phyloP scores from a whole-genome alignment of 1,140 invertebrate species.

The Drosophila leontia region DNA sequence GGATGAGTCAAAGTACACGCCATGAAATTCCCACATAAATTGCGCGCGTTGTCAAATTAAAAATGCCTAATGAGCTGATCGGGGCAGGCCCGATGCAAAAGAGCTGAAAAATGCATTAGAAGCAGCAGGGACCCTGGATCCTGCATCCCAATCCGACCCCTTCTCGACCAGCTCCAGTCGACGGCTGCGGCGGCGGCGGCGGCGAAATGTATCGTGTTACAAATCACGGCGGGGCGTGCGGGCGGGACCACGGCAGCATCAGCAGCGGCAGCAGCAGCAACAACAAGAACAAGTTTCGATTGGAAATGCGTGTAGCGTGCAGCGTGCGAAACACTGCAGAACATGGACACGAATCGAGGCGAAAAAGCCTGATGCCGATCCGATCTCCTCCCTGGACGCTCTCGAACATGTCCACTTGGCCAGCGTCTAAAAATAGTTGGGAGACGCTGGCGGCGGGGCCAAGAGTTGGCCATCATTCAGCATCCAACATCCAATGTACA shows the following conservation, averaged over 20 bases:
- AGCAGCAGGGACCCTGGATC: constrained; percentile 41
- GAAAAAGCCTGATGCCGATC: constrained; percentile 48
- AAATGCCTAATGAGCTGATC: constrained; percentile 82
- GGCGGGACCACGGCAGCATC: constrained; percentile 24
- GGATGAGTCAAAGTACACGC: constrained; percentile 76
- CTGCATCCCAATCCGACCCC: constrained; percentile 10
- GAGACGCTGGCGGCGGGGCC: constrained; percentile 3
- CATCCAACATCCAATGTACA: constrained; percentile 5
- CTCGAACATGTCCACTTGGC: constrained; percentile 54
- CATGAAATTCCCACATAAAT: constrained; percentile 83
- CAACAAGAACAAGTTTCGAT: constrained; percentile 76
- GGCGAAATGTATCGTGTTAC: constrained; percentile 82
- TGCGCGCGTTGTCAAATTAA: constrained; percentile 81
- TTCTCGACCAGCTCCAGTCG: constrained; percentile 36
- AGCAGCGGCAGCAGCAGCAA: constrained; percentile 6
- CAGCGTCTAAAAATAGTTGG: constrained; percentile 72
- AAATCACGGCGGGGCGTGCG: constrained; percentile 72
- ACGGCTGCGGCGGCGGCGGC: constrained; percentile 44
- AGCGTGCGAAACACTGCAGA: constrained; percentile 79
- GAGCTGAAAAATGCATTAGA: constrained; percentile 82
- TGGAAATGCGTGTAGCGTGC: constrained; percentile 83
- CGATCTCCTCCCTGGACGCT: constrained; percentile 48
- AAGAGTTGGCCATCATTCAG: constrained; percentile 29
- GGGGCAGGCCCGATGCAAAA: constrained; percentile 61
- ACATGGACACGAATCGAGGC: constrained; percentile 74